These are phyloP conservation scores for Lasioglossum villosulum DNA, from an alignment of 2,888 invertebrate genomes.

Conservation along the genomic window DNA sequence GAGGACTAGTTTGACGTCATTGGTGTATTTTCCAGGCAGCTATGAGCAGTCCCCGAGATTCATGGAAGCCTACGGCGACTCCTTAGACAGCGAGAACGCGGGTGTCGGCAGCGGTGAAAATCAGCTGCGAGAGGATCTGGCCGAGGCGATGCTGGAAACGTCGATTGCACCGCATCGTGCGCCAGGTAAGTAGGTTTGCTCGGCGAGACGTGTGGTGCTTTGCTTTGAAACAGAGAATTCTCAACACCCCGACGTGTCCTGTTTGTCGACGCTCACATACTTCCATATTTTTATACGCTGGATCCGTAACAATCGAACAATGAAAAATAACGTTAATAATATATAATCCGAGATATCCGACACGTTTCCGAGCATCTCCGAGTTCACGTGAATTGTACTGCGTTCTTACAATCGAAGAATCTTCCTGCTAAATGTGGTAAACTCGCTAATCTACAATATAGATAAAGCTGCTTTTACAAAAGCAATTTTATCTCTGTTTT, in stretches of 20 bases:
- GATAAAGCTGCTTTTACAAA: background rate
- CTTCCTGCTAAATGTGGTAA: constrained; percentile 54
- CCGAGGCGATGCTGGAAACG: constrained; percentile 97
- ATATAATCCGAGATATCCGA: constrained; percentile 20
- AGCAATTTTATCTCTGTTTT: background rate
- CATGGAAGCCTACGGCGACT: constrained; percentile 90
- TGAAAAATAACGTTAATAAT: constrained; percentile 16
- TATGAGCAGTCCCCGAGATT: constrained; percentile 95
- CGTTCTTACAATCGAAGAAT: constrained; percentile 44
- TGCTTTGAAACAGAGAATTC: constrained; percentile 50
- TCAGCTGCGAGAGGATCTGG: constrained; percentile 94
- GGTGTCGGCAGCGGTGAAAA: constrained; percentile 88
- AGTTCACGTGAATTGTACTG: constrained; percentile 19
- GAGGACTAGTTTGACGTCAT: background rate
- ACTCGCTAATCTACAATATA: background rate
- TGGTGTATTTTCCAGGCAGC: constrained; percentile 88
- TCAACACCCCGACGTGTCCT: constrained; percentile 53
- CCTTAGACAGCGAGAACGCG: constrained; percentile 80
- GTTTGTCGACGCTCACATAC: constrained; percentile 32
- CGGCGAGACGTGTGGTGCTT: constrained; percentile 43
- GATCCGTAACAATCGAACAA: background rate
- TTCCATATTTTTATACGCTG: constrained; percentile 14
- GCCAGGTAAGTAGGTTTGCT: constrained; percentile 80
- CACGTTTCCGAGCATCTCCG: constrained; percentile 12
- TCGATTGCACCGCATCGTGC: constrained; percentile 85